These are phyloP conservation scores for Cochlearius cochlearius DNA, from an alignment of 2,113 vertebrate genomes.

Conservation along the genomic window DNA sequence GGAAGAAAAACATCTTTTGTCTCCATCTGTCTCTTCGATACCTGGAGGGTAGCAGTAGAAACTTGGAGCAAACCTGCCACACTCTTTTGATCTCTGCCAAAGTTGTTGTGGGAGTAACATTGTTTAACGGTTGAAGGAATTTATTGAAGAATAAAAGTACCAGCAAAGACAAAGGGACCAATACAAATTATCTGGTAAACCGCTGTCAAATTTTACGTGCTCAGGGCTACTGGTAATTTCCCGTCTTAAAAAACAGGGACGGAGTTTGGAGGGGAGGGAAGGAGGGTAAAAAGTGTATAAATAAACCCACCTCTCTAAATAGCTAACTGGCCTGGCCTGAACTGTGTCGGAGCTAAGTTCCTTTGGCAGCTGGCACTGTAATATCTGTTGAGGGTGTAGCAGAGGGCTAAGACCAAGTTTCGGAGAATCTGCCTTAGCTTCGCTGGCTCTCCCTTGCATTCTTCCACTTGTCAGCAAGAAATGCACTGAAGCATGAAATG, in stretches of 20 bases:
- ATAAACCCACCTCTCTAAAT: slow-evolving; percentile 32
- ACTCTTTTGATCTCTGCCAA: slow-evolving; percentile 12
- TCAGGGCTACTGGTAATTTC: not conserved
- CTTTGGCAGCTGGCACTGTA: not conserved
- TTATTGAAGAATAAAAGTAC: slow-evolving; percentile 36
- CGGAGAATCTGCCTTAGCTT: not conserved
- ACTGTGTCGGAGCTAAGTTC: not conserved
- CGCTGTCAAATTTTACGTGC: not conserved
- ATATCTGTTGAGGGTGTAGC: not conserved
- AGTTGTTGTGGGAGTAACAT: not conserved
- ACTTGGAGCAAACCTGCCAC: not conserved
- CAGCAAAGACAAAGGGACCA: not conserved
- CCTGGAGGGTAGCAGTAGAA: not conserved
- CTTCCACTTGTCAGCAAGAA: not conserved
- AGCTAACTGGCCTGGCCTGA: slow-evolving; percentile 3
- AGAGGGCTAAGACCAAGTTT: not conserved
- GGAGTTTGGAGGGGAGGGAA: not conserved
- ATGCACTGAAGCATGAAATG: not conserved
- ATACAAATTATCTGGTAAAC: not conserved
- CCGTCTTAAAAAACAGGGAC: not conserved
- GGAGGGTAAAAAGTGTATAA: not conserved
- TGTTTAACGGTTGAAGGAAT: slow-evolving; percentile 28
- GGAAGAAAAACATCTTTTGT: not conserved
- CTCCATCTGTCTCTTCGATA: not conserved
- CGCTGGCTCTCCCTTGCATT: not conserved